These are phyloP conservation scores for Rhombomys opimus DNA, from an alignment of 2,113 vertebrate genomes.

Conservation along the genomic window DNA sequence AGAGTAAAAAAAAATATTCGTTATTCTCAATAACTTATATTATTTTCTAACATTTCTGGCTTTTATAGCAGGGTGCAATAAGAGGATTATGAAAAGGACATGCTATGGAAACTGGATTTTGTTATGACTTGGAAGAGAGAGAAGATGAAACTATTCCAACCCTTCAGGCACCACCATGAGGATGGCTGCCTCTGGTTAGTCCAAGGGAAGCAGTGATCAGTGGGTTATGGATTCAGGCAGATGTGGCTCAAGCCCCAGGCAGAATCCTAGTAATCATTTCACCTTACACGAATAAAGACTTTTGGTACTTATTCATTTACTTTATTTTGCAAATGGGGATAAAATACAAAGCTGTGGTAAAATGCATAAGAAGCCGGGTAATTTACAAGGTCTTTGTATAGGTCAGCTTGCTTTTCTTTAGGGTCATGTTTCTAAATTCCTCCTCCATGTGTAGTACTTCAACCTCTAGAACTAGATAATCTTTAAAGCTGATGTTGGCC, in stretches of 20 bases:
- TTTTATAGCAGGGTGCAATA: conserved; percentile 16
- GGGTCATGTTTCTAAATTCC: neutral
- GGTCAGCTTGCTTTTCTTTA: neutral
- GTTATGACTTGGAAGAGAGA: neutral
- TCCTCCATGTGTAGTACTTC: neutral
- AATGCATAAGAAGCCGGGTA: neutral
- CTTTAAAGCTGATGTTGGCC: neutral
- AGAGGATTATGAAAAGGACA: neutral
- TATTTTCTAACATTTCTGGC: neutral
- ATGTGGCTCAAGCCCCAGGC: neutral
- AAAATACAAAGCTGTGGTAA: neutral
- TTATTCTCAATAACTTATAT: conserved; percentile 5
- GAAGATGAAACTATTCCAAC: neutral
- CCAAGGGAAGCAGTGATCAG: neutral
- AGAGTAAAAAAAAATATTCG: neutral
- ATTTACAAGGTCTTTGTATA: neutral
- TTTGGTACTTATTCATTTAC: neutral
- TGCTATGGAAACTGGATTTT: conserved; percentile 26
- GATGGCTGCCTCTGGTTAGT: neutral
- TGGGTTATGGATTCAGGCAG: neutral
- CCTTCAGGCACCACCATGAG: neutral
- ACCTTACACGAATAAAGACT: conserved; percentile 11
- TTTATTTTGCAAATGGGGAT: conserved; percentile 26
- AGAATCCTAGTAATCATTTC: neutral
- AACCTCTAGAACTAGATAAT: neutral